A percentile compares a stretch with the other conserved stretches of the same genome.
phyloP scores from a whole-genome alignment of 2,797 vertebrate species.

The Lacerta agilis region DNA sequence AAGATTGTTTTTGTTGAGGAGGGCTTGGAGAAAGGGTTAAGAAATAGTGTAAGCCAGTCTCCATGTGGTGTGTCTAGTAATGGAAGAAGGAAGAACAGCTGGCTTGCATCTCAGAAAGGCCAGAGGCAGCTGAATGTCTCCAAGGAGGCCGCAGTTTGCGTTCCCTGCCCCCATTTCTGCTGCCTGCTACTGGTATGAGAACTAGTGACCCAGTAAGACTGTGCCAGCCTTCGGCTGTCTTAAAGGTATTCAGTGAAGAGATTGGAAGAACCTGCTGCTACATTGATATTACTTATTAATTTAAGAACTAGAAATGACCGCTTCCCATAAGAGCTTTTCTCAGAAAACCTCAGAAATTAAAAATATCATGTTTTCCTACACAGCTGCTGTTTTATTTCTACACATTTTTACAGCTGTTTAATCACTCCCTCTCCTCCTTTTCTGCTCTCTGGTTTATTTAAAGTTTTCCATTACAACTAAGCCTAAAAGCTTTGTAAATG shows the following conservation, averaged over 20 bases:
- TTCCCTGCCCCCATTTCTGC: background rate
- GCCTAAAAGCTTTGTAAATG: background rate
- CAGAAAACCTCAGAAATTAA: background rate
- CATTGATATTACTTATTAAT: background rate
- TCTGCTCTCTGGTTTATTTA: background rate
- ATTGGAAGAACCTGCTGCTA: too few species aligned
- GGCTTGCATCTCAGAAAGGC: background rate
- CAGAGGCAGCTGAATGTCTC: too few species aligned
- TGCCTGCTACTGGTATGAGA: too few species aligned
- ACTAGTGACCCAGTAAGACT: too few species aligned
- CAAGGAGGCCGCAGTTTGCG: background rate
- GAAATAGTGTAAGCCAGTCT: too few species aligned
- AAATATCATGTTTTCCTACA: too few species aligned
- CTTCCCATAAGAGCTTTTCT: background rate
- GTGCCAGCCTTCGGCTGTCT: too few species aligned
- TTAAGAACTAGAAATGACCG: background rate
- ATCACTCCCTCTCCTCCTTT: background rate
- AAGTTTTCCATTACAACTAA: background rate
- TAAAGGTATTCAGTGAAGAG: too few species aligned
- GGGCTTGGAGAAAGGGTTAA: too few species aligned
- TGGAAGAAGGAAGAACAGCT: background rate
- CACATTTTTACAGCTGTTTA: background rate
- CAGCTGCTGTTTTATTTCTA: background rate
- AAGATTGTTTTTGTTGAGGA: too few species aligned
- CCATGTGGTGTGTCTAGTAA: too few species aligned